Base-by-base conservation (phyloP, 2,797 vertebrate species). In the Amphiprion clarkii region DNA sequence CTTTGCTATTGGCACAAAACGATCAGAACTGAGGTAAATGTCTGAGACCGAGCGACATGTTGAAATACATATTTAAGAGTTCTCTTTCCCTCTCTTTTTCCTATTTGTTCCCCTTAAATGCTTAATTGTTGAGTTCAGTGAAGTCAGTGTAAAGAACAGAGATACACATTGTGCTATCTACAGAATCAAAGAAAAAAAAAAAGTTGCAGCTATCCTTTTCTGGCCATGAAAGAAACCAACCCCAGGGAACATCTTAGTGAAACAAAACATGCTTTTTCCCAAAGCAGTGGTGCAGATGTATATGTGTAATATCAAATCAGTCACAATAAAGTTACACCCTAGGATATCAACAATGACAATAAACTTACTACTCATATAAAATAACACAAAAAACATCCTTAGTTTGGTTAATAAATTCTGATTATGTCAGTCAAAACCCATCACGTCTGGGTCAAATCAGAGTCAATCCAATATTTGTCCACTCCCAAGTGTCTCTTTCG, bases 351-450 rank as follows among this genome's bases (percentile, higher is more conserved):
- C 86, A 88, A 85, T 31, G 52, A 87, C 86, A 92, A 87, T 80
- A 93, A 88, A 76, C 64, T 79, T 88, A 85, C 92, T 93, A 92
- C 83, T 88, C 73, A 88, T 90, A 94, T 88, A 92, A 93, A 93
- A 93, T 85, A 92, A 89, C 78, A 91, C 85, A 88, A 82, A 76
- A 83, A 85, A 85, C 84, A 79, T 88, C 78, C 88, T 93, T 94
- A 94, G 92, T 94, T 93, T 92, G 93, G 93, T 94, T 94, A 94
- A 94, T 94, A 93, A 85, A 89, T 84, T 92, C 71, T 83, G 89
- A 92, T 92, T 81, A 91, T 76, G 84, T 90, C 88, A 81, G 74
- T 92, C 73, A 78, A 65, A 85, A 84, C 81, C 84, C 74, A 62
- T 57, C 54, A 4, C 49, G 59, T 84, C 71, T 46, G 67, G 80